phyloP scores from a whole-genome alignment of 2,797 vertebrate genomes.

The Pseudomugil tenellus region DNA sequence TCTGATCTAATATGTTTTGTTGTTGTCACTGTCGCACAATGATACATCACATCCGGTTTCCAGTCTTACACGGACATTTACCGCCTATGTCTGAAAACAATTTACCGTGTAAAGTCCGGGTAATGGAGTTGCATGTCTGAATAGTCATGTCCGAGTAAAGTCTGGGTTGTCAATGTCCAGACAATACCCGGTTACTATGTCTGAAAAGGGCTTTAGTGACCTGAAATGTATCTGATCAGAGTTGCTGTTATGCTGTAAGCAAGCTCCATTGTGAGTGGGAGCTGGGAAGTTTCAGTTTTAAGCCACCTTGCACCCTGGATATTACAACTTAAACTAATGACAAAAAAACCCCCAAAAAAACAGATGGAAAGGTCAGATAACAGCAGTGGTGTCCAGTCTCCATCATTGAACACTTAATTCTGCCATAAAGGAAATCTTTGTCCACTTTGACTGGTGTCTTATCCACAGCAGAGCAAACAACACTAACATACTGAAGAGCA shows the following conservation, averaged over 20 bases:
- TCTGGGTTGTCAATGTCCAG: too few species aligned
- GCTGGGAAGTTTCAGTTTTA: conserved; percentile 35
- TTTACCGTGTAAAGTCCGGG: too few species aligned
- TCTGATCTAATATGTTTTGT: too few species aligned
- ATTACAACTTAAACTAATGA: conserved; percentile 38
- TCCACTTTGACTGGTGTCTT: neutral
- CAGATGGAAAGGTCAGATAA: neutral
- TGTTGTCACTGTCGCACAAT: too few species aligned
- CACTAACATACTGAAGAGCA: too few species aligned
- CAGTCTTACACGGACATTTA: too few species aligned
- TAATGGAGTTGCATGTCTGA: too few species aligned
- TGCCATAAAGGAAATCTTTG: neutral
- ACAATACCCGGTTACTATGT: too few species aligned
- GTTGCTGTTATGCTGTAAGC: conserved; percentile 30
- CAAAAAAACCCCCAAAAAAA: neutral
- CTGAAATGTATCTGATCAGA: conserved; percentile 35
- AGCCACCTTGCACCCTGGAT: conserved; percentile 27
- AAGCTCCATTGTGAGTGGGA: conserved; percentile 5
- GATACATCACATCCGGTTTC: too few species aligned
- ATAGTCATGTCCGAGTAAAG: too few species aligned
- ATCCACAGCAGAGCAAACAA: neutral
- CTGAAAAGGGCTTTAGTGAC: too few species aligned
- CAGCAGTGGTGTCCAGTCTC: neutral
- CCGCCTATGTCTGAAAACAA: too few species aligned
- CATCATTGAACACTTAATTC: neutral